Evolutionary conservation across 2,113 vertebrate genomes (phyloP), one percentile per base, ranked within the genome.

Genomic region (Varanus salvator): DNA sequence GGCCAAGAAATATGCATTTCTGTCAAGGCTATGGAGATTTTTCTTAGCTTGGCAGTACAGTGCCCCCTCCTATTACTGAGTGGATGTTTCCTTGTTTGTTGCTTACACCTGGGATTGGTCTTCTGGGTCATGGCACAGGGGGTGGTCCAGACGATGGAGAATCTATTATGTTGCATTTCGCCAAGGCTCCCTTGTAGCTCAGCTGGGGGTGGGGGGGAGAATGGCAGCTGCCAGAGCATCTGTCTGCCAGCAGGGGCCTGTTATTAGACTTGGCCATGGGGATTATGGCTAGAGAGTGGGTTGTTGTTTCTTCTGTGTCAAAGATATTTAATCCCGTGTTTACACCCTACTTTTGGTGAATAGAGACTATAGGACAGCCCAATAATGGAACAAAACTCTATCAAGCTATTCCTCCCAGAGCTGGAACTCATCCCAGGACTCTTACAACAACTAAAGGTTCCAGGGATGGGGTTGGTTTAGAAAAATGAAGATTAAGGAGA

Each of bases 281-380:
- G 83, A 85, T 80, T 90, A 60, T 54, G 64, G 75, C 64, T 85
- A 21, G 76, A 17, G 83, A 71, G 27, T 25, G 50, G n/a, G 64
- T 80, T 90, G 34, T 85, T 80, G 75, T 80, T 90, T 88, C 64
- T 90, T 90, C 64, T 90, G 75, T 85, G 88, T 85, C 12, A 31
- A 57, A 89, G n/a, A 68, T 85, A 71, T 48, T 71, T 89, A 89
- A 89, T 89, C 88, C 75, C 83, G 85, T 90, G 88, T 90, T 80
- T 85, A 85, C 88, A 85, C 82, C n/a, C 88, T 85, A 52, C 69
- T 75, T 90, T 89, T 44, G 64, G 64, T 80, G 25, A 90, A 57
- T 44, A 85, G 84, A 80, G 75, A 44, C 66, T 85, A 80, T 31
- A 38, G 64, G 64, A 57, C 64, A 69, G 64, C 15, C 60, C 50